These are phyloP conservation scores for Flexamia atlantica DNA, from an alignment of 2,888 invertebrate species.

Conservation along the genomic window DNA sequence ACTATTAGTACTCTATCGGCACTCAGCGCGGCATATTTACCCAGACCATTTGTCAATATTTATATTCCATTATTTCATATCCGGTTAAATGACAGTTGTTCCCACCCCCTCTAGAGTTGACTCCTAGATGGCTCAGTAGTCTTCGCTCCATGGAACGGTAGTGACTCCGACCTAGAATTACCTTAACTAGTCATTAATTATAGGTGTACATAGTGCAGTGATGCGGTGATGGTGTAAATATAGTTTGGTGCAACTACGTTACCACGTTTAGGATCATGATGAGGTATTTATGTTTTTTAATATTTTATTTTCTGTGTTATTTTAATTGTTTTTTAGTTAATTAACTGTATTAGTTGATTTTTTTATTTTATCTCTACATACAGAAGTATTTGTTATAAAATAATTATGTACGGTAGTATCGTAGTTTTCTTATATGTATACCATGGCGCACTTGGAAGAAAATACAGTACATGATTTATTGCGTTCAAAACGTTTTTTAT, in stretches of 20 bases:
- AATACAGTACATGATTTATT: no score
- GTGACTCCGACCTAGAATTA: neutral
- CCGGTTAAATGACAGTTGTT: neutral
- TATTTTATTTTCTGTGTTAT: neutral
- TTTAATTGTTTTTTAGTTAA: neutral
- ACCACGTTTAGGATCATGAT: neutral
- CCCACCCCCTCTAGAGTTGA: neutral
- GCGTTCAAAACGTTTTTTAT: no score
- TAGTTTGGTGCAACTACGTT: neutral
- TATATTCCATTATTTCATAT: constrained; percentile 22
- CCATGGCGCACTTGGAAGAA: no score
- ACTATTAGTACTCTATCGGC: constrained; percentile 3
- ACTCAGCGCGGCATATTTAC: constrained; percentile 3
- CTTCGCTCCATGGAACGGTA: constrained; percentile 21
- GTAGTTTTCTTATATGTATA: no score
- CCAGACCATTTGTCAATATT: constrained; percentile 27
- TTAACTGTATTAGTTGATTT: no score
- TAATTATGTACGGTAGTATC: no score
- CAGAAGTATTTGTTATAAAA: no score
- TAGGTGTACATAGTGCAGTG: constrained; percentile 27
- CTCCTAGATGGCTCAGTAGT: neutral
- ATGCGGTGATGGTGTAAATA: constrained; percentile 12
- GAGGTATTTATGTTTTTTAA: constrained; percentile 20
- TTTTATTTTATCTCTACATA: no score
- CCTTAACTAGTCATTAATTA: constrained; percentile 42